Evolutionary conservation across 2,113 vertebrate species (phyloP), one percentile per base, ranked within the genome.

Genomic region (Tyto alba): DNA sequence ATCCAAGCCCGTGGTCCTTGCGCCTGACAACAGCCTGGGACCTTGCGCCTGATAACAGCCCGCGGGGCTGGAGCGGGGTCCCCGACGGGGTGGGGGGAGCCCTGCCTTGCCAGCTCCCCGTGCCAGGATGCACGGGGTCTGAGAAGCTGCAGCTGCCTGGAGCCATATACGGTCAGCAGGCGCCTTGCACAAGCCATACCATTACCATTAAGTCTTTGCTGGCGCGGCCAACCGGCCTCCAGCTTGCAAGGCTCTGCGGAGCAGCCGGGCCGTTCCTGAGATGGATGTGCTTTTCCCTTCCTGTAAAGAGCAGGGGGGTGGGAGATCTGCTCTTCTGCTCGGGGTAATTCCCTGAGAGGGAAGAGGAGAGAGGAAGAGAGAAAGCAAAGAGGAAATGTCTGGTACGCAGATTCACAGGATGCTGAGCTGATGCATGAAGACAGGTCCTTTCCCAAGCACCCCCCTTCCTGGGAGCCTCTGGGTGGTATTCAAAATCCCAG

Each of bases 1-100:
- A 69, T 64, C 8, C 34, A 60, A 32, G 22, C 6, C 75, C 8
- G 1, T 0, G 0, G 21, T 41, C 43, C 0, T 8, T 2, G 6
- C n/a, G n/a, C n/a, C n/a, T n/a, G 36, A 55, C 3, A 13, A n/a
- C n/a, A 29, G 52, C 36, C 23, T 13, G 38, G 77, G 79, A 57
- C 7, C 3, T 23, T 0, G 0, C 0, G 1, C 16, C 30, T 36
- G 52, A 10, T 25, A 32, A 45, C 36, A 47, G 60, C 55, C 15
- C 63, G 8, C 22, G 34, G 17, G 9, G 6, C 16, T 52, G 34
- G 36, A 2, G 7, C 1, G 9, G 30, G 57, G 43, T 64, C 43
- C 10, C 38, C 7, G 3, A 27, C 0, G 0, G 29, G 41, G 11
- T 34, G 5, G 10, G 34, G 57, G 68, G 34, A 63, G 9, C 50